These are phyloP conservation scores for Hirundichthys speculiger DNA, from an alignment of 2,113 vertebrate genomes.

Conservation along the genomic window DNA sequence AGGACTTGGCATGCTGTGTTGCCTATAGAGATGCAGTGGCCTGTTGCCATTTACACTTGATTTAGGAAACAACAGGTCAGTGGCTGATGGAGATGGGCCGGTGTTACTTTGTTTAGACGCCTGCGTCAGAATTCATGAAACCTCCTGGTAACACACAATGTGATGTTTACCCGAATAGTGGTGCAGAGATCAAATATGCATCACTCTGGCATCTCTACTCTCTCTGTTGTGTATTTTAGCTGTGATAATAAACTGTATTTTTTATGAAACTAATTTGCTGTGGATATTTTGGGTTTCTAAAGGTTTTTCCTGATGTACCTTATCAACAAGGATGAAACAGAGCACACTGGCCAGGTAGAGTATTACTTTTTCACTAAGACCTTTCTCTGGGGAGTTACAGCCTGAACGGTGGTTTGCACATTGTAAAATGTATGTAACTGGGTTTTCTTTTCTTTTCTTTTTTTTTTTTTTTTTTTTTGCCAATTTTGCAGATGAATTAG, in stretches of 20 bases:
- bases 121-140: conserved; percentile 6
- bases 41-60: conserved; percentile 47
- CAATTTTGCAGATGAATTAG: no score
- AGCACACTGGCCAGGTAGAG: conserved; percentile 95
- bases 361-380: background rate
- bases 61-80: conserved; percentile 56
- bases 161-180: conserved; percentile 10
- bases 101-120: conserved; percentile 30
- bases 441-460: no score
- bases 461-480: no score
- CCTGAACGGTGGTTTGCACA: background rate
- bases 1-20: conserved; percentile 27
- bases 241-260: background rate
- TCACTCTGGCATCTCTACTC: background rate
- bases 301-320: conserved; percentile 99
- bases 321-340: conserved; percentile 99
- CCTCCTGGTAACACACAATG: conserved; percentile 13
- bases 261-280: background rate
- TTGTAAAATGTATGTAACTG: no score
- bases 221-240: background rate
- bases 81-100: background rate
- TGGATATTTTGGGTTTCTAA: conserved; percentile 17
- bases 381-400: conserved; percentile 6
- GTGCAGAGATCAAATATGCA: background rate
- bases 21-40: conserved; percentile 40